Evolutionary conservation across 2,113 vertebrate genomes (phyloP).

Genomic region (Marmota flaviventris): DNA sequence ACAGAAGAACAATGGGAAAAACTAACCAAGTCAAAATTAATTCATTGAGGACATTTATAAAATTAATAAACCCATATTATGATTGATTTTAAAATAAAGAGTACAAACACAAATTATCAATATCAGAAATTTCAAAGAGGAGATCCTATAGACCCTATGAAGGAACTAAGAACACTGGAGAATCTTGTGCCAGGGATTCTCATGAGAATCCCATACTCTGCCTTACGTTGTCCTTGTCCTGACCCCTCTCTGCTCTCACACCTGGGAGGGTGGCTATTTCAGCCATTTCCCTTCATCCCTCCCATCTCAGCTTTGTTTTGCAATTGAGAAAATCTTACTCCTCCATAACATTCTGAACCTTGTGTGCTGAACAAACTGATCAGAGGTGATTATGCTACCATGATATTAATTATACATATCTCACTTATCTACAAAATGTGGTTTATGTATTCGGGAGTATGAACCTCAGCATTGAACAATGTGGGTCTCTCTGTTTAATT

Average conservation of each 20-base stretch:
- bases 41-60: not conserved
- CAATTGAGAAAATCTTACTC: not conserved
- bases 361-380: not conserved
- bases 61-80: not conserved
- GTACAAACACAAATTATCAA: not conserved
- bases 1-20: not conserved
- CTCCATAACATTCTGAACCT: not conserved
- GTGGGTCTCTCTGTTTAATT: slow-evolving; percentile 56
- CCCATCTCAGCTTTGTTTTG: not conserved
- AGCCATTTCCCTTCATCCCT: not conserved
- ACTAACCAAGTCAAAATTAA: not conserved
- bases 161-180: not conserved
- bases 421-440: not conserved
- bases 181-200: not conserved
- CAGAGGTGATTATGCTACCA: not conserved
- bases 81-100: not conserved
- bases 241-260: not conserved
- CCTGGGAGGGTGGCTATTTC: not conserved
- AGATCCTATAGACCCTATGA: not conserved
- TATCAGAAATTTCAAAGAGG: not conserved
- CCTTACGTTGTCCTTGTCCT: not conserved
- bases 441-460: not conserved
- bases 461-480: not conserved
- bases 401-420: not conserved
- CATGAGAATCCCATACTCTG: not conserved